Conservation (phyloP, 2,888 invertebrate species). For the Oeneis ivallda region DNA sequence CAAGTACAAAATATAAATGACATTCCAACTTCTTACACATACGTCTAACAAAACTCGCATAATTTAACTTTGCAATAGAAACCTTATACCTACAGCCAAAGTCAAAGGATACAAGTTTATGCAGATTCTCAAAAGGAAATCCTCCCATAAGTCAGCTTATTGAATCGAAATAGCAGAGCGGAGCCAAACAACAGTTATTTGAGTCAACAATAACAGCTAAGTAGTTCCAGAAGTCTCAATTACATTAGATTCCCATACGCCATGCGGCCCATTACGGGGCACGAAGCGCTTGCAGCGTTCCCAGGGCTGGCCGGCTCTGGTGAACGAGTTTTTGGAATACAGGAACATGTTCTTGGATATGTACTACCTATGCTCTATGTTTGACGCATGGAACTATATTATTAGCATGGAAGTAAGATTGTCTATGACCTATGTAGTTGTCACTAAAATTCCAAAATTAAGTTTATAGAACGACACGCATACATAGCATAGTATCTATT, state of each 20-base stretch:
- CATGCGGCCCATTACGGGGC: conserved; percentile 60
- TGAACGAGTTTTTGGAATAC: conserved; percentile 37
- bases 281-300: conserved; percentile 67
- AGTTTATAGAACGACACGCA: no score
- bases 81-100: not conserved
- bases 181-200: conserved; percentile 50
- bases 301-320: conserved; percentile 36
- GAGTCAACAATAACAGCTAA: conserved; percentile 56
- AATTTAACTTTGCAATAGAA: not conserved
- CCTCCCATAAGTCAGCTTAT: conserved; percentile 16
- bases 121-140: not conserved
- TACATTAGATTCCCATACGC: conserved; percentile 69
- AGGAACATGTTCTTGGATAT: not conserved
- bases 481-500: no score
- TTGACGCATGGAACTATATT: not conserved
- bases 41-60: no score
- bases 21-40: no score
- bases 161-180: conserved; percentile 29
- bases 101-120: not conserved
- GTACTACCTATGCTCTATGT: conserved; percentile 11
- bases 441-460: no score
- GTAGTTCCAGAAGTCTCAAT: conserved; percentile 61
- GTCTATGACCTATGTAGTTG: no score
- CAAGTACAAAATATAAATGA: no score
- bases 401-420: no score